Conservation (phyloP, 2,113 vertebrate species). For the Nothobranchius furzeri region DNA sequence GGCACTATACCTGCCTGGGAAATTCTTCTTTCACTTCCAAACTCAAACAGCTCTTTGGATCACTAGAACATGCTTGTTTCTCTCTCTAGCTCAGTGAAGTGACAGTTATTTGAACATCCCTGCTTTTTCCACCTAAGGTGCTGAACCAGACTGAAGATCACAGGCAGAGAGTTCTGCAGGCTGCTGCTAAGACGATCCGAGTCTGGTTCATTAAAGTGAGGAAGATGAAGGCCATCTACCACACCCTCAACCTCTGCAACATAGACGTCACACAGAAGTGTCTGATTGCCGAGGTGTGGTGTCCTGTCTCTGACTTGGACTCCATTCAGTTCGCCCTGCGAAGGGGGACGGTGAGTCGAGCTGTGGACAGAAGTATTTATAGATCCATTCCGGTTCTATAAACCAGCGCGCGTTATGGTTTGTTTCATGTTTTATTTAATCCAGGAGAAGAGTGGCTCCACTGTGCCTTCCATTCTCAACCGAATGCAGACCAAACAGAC, state of each 20-base stretch:
- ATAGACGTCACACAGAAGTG: constrained; percentile 99
- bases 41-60: too few relatives aligned
- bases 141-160: constrained; percentile 98
- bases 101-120: background rate
- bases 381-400: too few relatives aligned
- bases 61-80: too few relatives aligned
- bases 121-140: constrained; percentile 78
- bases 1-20: constrained; percentile 16
- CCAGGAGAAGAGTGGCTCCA: constrained; percentile 96
- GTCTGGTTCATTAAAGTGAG: constrained; percentile 99
- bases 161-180: constrained; percentile 93
- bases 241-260: constrained; percentile 98
- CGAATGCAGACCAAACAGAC: constrained; percentile 98
- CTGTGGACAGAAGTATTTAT: too few relatives aligned
- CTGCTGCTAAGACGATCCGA: constrained; percentile 91
- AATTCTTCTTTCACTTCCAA: constrained; percentile 7
- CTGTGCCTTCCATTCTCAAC: constrained; percentile 96
- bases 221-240: constrained; percentile 99
- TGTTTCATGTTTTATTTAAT: constrained; percentile 4
- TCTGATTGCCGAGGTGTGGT: constrained; percentile 98
- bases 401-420: too few relatives aligned
- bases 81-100: background rate
- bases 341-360: constrained; percentile 90
- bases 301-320: constrained; percentile 93
- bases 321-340: constrained; percentile 99